Percentiles rank a stretch among this genome's conserved stretches.
phyloP scores from a whole-genome alignment of 2,113 vertebrate genomes.

The Petroica traversi region DNA sequence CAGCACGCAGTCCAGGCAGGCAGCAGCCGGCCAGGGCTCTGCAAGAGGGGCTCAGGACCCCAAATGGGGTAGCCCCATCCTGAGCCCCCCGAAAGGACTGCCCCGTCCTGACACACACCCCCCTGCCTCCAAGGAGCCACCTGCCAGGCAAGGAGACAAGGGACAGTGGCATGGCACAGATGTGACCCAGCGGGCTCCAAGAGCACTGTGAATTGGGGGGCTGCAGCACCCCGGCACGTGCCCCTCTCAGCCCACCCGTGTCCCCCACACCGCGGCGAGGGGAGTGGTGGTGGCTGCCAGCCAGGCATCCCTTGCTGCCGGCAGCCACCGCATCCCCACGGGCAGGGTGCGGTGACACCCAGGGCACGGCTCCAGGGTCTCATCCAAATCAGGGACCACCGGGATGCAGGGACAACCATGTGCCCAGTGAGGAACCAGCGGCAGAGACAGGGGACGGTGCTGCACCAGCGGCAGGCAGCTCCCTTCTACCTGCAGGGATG shows the following conservation, averaged over 20 bases:
- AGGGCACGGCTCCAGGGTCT: not conserved
- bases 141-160: not conserved
- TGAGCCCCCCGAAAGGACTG: not conserved
- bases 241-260: not conserved
- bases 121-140: not conserved
- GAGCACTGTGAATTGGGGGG: not conserved
- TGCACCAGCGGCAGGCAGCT: not conserved
- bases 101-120: not conserved
- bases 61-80: not conserved
- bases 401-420: not conserved
- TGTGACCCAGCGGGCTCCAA: not conserved
- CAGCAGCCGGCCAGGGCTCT: not conserved
- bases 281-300: not conserved
- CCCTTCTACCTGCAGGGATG: not conserved
- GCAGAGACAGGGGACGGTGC: not conserved
- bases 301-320: not conserved
- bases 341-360: not conserved
- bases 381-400: not conserved
- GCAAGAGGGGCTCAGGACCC: not conserved
- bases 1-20: not conserved
- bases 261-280: not conserved
- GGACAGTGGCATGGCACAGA: not conserved
- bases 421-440: fast-evolving
- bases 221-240: not conserved
- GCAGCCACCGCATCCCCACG: not conserved